Evolutionary conservation across 2,888 invertebrate species (phyloP).

Genomic region (Hyalella azteca): DNA sequence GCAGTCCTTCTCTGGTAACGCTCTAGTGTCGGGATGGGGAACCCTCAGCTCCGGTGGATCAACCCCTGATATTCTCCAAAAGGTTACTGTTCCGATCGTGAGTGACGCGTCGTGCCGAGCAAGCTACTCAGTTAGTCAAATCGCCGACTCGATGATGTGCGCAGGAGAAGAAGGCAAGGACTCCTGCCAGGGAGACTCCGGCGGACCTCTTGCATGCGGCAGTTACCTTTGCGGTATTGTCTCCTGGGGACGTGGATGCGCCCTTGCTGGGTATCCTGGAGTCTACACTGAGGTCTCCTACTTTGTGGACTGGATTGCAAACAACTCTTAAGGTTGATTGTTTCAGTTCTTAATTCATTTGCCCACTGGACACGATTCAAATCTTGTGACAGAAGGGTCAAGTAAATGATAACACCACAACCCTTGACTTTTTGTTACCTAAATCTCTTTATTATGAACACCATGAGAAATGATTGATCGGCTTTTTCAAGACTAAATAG

Average conservation of each 20-base stretch:
- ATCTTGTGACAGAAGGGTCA: too few relatives aligned
- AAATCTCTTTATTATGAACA: too few relatives aligned
- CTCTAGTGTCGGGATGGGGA: slow-evolving; percentile 59
- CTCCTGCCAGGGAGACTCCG: slow-evolving; percentile 60
- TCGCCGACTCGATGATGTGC: slow-evolving; percentile 60
- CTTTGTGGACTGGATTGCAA: slow-evolving; percentile 59
- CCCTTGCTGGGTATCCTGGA: slow-evolving; percentile 57
- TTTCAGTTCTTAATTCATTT: too few relatives aligned
- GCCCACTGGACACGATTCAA: too few relatives aligned
- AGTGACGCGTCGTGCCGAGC: slow-evolving; percentile 57
- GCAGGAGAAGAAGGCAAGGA: slow-evolving; percentile 60
- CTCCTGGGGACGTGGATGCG: slow-evolving; percentile 60
- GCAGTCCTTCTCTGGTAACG: slow-evolving; percentile 52
- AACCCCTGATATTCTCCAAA: slow-evolving; percentile 42
- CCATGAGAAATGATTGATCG: too few relatives aligned
- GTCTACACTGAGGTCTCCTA: slow-evolving; percentile 59
- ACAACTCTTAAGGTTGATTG: too few relatives aligned
- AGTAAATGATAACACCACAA: too few relatives aligned
- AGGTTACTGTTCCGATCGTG: slow-evolving; percentile 59
- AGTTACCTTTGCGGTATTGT: slow-evolving; percentile 59
- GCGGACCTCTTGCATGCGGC: slow-evolving; percentile 59
- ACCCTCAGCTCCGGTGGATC: slow-evolving; percentile 41
- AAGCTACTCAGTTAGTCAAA: slow-evolving; percentile 40
- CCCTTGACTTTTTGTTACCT: too few relatives aligned
- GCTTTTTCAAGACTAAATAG: too few relatives aligned